A percentile compares a stretch with the other conserved stretches of the same genome.
Evolutionary conservation across 2,113 vertebrate species (phyloP).

Genomic region (Hemibagrus wyckioides): DNA sequence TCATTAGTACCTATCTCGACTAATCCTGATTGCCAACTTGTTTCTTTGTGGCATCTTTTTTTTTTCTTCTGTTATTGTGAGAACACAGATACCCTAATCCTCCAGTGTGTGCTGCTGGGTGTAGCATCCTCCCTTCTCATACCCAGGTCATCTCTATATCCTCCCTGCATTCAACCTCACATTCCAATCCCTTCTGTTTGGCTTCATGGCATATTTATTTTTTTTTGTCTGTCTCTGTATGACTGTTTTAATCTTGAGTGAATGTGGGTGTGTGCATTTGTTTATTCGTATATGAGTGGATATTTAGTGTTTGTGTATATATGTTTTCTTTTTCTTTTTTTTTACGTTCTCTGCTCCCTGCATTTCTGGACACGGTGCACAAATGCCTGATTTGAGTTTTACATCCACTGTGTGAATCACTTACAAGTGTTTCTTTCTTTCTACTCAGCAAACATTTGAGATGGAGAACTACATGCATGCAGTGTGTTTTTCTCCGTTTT

Average conservation of each 20-base stretch:
- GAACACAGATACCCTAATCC: slow-evolving; percentile 61
- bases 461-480: slow-evolving; percentile 49
- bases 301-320: not conserved
- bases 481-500: slow-evolving; percentile 18
- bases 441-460: not conserved
- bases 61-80: slow-evolving; percentile 49
- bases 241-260: slow-evolving; percentile 16
- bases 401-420: slow-evolving; percentile 45
- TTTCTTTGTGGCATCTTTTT: slow-evolving; percentile 50
- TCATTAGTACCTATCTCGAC: slow-evolving; percentile 7
- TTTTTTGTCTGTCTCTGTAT: not conserved
- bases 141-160: slow-evolving; percentile 69
- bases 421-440: not conserved
- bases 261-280: slow-evolving; percentile 3
- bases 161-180: slow-evolving; percentile 55
- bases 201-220: not conserved
- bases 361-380: slow-evolving; percentile 56
- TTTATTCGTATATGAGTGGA: not conserved
- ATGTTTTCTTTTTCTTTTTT: slow-evolving; percentile 15
- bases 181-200: slow-evolving; percentile 42
- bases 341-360: not conserved
- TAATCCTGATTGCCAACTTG: slow-evolving; percentile 47
- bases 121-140: slow-evolving; percentile 55
- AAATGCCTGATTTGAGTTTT: slow-evolving; percentile 46
- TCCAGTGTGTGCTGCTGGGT: slow-evolving; percentile 59